Conservation (phyloP, 1,140 invertebrate species). For the Physella acuta region DNA sequence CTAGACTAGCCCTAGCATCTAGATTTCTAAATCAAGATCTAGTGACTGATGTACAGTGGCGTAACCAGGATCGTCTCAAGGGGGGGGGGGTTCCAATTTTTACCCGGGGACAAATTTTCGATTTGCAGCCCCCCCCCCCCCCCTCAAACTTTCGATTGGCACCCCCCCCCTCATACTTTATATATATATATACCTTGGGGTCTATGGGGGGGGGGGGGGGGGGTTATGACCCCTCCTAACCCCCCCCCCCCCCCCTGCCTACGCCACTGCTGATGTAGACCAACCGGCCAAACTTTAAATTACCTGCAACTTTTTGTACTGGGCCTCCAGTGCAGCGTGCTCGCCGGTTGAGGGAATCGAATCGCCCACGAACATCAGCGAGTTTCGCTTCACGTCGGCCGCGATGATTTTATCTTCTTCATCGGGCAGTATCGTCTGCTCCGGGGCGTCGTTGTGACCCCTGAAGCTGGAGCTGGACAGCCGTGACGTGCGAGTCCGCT, state of each 20-base stretch:
- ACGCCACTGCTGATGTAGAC: too few relatives aligned
- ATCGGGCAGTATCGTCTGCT: not conserved
- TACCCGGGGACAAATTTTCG: too few relatives aligned
- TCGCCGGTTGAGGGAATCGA: constrained; percentile 8
- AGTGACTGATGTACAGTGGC: not conserved
- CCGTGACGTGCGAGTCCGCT: constrained; percentile 10
- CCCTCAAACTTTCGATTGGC: too few relatives aligned
- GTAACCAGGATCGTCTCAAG: too few relatives aligned
- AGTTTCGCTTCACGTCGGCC: constrained; percentile 21
- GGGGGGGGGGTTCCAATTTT: too few relatives aligned
- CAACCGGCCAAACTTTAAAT: too few relatives aligned
- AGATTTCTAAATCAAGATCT: not conserved
- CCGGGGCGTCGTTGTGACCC: not conserved
- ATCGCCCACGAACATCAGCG: constrained; percentile 21
- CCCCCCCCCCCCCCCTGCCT: too few relatives aligned
- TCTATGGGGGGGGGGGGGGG: too few relatives aligned
- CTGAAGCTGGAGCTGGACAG: constrained; percentile 20
- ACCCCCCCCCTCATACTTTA: too few relatives aligned
- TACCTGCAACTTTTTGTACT: constrained; percentile 24
- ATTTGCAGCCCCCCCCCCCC: too few relatives aligned
- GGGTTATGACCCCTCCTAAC: too few relatives aligned
- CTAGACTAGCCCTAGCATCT: too few relatives aligned
- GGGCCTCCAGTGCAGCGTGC: constrained; percentile 18
- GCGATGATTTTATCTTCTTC: constrained; percentile 20
- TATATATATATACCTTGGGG: not conserved